Evolutionary conservation across 2,113 vertebrate genomes (phyloP), one percentile per base, ranked within the genome.

Genomic region (Urocynchramus pylzowi): DNA sequence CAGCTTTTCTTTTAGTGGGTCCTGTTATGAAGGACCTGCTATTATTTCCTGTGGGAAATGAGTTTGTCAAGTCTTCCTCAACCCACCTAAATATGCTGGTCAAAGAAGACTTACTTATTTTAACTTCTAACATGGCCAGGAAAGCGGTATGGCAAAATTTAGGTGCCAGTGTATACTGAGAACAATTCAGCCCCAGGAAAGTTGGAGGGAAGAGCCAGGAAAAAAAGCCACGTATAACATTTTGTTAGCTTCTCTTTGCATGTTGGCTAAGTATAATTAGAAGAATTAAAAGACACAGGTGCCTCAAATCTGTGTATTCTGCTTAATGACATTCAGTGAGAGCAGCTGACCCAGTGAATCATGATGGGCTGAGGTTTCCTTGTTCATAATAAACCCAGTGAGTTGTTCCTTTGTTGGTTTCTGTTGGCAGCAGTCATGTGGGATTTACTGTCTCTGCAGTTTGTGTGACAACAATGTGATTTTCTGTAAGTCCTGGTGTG

Each of bases 131-230:
- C 7, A 7, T 42, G 50, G n/a, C 41, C 57, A 54, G 39, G 37
- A 87, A 79, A 89, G 23, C 16, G 37, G 7, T 37, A 8, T 49
- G 20, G 67, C 26, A 54, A 78, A 87, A 89, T 39, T 23, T 60
- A 68, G 37, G 20, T 94, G 37, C 11, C 9, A 13, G 0, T 26
- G 8, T 50, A 27, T 56, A 31, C 42, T 41, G 60, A 59, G 17
- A 39, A 12, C 37, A 81, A 1, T 56, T 87, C 19, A 59, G 18
- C 21, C 65, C 39, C 54, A 28, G 37, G 31, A 27, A 59, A n/a
- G 15, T 6, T 41, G 16, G 16, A 26, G 16, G 0, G 7, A 2
- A 2, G 59, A 50, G n/a, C 7, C 59, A 27, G 2, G 11, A 0
- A 2, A 52, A 78, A 57, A 35, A 7, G 0, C 3, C 13, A 4